Evolutionary conservation across 2,888 invertebrate genomes (phyloP), one percentile per base, ranked within the genome.

Genomic region (Eustalomyia histrio): DNA sequence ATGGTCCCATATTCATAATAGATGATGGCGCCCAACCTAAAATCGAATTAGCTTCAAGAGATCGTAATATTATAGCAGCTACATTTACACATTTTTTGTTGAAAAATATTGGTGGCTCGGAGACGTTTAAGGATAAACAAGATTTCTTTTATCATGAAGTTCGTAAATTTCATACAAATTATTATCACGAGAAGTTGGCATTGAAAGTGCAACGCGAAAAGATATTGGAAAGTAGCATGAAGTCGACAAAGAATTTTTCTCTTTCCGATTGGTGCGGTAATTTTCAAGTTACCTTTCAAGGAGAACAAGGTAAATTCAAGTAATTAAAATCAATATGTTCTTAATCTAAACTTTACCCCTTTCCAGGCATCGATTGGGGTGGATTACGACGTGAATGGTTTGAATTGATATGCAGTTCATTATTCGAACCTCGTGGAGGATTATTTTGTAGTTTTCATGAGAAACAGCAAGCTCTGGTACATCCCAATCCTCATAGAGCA

Each of bases 301-400:
- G 97, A n/a, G 98, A 98, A 90, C 97, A 97, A 92, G 98, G 97
- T 95, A 86, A 61, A 39, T 33, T 29, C 17, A n/a, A 6, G n/a
- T 7, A 8, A 29, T 7, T 6, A 6, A 29, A 29, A 39, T 39
- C 10, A 39, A 39, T 39, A n/a, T n/a, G n/a, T 6, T 1, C 39
- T 39, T 39, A 29, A 39, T 12, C 39, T 12, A 29, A 29, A 7
- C 7, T 29, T 29, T 1, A 29, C 29, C 4, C 14, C 39, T 39
- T 8, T 39, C 10, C 87, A 96, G 96, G 97, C 60, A 94, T 98
- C 86, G 97, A 98, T 91, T 97, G 97, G 97, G 98, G 98, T 84
- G 98, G 98, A 5, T 92, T 98, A 58, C 93, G 97, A 6, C 93
- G 97, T 80, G 98, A 98, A 91, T 98, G 98, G 98, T 97, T 98